Base-by-base conservation (phyloP, 2,797 vertebrate species). In the Eospalax fontanierii region DNA sequence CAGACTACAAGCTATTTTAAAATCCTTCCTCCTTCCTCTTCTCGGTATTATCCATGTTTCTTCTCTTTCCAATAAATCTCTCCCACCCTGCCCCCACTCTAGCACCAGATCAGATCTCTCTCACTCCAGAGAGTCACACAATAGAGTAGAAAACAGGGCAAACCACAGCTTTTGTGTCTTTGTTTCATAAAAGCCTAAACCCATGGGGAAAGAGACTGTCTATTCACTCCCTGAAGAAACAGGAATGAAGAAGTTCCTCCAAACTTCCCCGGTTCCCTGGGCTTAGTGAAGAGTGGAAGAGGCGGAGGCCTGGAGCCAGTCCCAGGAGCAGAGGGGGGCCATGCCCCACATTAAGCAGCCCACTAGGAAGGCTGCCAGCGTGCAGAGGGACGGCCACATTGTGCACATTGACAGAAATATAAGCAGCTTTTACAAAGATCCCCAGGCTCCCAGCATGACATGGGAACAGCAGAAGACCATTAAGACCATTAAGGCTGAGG, bases 101-200 rank as follows among this genome's bases (percentile, higher is more conserved):
- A 92, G 73, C 89, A 61, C 71, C 61, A 61, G 78, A 66, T 87
- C 89, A 63, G 91, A 79, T 82, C 83, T 83, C 61, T 30, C 61
- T 83, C 89, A 73, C 43, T 89, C 57, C 33, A 76, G 71, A 90
- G 43, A 83, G 40, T 15, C 71, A 15, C 70, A 95, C 83, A 84
- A 81, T 76, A 57, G 87, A 92, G 66, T 43, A 28, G 87, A 59
- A 94, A 92, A 75, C 35, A 71, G 89, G 59, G 87, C 92, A 96
- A 92, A 89, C 94, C 94, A 87, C 92, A 61, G 96, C 94, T 84
- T 95, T 96, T 97, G 96, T 96, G 92, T 84, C 91, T 96, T 95
- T 96, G 93, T 95, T 92, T 94, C 46, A 54, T 10, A 87, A 96
- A 95, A 95, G 40, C 87, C 65, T 79, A 88, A 91, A 38, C 65